Conservation (phyloP, 2,888 invertebrate genomes). For the Nyleta sp. region DNA sequence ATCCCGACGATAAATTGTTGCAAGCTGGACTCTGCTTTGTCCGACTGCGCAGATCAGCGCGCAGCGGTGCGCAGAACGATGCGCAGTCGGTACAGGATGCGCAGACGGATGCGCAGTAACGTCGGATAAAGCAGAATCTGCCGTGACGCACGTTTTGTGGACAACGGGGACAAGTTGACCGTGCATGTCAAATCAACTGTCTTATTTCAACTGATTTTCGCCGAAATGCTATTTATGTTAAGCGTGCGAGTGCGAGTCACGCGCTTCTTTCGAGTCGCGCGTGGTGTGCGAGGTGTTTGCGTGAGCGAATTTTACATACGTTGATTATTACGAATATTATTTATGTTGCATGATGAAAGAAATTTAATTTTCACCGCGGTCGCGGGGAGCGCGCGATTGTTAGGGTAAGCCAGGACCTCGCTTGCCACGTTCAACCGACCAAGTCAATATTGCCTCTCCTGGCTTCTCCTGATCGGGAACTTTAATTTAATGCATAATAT, state of each 20-base stretch:
- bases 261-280: background rate
- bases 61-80: slow-evolving; percentile 14
- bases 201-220: slow-evolving; percentile 53
- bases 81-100: slow-evolving; percentile 14
- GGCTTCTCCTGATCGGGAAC: slow-evolving; percentile 44
- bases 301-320: slow-evolving; percentile 61
- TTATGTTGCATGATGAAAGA: slow-evolving; percentile 66
- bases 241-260: slow-evolving; percentile 15
- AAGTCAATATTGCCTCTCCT: slow-evolving; percentile 49
- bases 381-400: slow-evolving; percentile 33
- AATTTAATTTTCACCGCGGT: slow-evolving; percentile 61
- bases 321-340: slow-evolving; percentile 66
- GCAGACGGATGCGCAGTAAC: slow-evolving; percentile 18
- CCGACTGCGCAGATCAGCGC: slow-evolving; percentile 1
- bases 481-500: slow-evolving; percentile 60
- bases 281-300: slow-evolving; percentile 25
- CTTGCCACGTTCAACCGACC: slow-evolving; percentile 27
- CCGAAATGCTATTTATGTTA: slow-evolving; percentile 62
- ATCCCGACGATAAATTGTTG: too few relatives aligned
- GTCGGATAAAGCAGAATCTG: background rate
- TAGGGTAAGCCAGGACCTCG: slow-evolving; percentile 51
- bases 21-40: too few relatives aligned
- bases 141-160: slow-evolving; percentile 13
- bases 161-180: slow-evolving; percentile 41
- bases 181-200: slow-evolving; percentile 44